Conservation (phyloP, 2,888 invertebrate species). For the Chaitophorus viminalis region DNA sequence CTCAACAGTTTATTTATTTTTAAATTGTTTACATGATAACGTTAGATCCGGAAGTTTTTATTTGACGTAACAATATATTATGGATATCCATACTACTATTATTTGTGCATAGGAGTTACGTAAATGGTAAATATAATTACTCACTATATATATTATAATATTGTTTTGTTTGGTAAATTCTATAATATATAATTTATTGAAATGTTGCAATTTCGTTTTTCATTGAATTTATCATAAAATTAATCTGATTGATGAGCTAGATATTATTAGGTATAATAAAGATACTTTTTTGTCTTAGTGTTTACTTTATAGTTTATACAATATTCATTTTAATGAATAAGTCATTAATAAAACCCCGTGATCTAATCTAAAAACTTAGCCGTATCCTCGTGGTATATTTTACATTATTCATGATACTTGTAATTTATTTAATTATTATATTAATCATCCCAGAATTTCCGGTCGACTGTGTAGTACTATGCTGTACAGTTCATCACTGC, state of each 20-base stretch:
- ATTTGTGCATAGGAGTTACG: not conserved
- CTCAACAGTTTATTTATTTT: too few relatives aligned
- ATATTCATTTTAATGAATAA: slow-evolving; percentile 26
- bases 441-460: slow-evolving; percentile 10
- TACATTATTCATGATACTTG: slow-evolving; percentile 23
- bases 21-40: too few relatives aligned
- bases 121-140: too few relatives aligned
- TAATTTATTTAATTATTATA: slow-evolving; percentile 23
- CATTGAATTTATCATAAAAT: not conserved
- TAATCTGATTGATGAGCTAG: slow-evolving; percentile 32
- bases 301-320: not conserved
- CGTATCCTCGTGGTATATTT: slow-evolving; percentile 7
- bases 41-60: too few relatives aligned
- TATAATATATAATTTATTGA: slow-evolving; percentile 1
- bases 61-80: not conserved
- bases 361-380: slow-evolving; percentile 28
- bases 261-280: slow-evolving; percentile 4
- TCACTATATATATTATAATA: too few relatives aligned
- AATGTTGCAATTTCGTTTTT: not conserved
- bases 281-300: not conserved
- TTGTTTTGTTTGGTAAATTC: too few relatives aligned
- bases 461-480: not conserved
- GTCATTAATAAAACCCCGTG: slow-evolving; percentile 21
- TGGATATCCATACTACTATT: not conserved
- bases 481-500: not conserved